A percentile compares a stretch with the other conserved stretches of the same genome.
Evolutionary conservation across 2,888 invertebrate species (phyloP).

Genomic region (Silvanus unidentatus): DNA sequence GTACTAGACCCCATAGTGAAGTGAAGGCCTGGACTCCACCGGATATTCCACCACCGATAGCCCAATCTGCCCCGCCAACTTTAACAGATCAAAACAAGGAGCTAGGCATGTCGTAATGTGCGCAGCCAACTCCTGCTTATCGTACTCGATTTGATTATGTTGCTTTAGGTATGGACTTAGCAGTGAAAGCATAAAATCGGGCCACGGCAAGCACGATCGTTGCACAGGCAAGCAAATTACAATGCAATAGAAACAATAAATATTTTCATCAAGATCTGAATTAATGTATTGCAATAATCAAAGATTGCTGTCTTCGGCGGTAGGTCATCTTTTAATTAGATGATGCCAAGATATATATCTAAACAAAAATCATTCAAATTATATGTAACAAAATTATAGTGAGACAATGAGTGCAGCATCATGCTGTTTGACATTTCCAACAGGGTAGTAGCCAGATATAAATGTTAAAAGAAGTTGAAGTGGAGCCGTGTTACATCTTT

Average conservation of each 20-base stretch:
- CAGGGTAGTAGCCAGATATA: no score
- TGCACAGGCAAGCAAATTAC: slow-evolving; percentile 36
- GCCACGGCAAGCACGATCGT: slow-evolving; percentile 39
- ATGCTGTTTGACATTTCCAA: no score
- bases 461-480: no score
- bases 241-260: background rate
- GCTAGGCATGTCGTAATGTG: slow-evolving; percentile 46
- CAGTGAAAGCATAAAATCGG: slow-evolving; percentile 41
- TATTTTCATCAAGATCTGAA: background rate
- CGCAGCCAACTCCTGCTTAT: slow-evolving; percentile 43
- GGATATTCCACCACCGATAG: slow-evolving; percentile 57
- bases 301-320: slow-evolving; percentile 11
- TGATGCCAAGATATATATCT: no score
- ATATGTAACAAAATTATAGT: no score
- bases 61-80: slow-evolving; percentile 63
- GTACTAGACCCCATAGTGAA: slow-evolving; percentile 83
- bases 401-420: no score
- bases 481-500: no score
- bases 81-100: slow-evolving; percentile 56
- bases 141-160: slow-evolving; percentile 44
- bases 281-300: slow-evolving; percentile 5
- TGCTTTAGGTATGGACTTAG: slow-evolving; percentile 47
- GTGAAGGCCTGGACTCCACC: slow-evolving; percentile 70
- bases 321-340: no score
- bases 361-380: no score